phyloP scores from a whole-genome alignment of 2,888 invertebrate species.

The Hetaerina titia region DNA sequence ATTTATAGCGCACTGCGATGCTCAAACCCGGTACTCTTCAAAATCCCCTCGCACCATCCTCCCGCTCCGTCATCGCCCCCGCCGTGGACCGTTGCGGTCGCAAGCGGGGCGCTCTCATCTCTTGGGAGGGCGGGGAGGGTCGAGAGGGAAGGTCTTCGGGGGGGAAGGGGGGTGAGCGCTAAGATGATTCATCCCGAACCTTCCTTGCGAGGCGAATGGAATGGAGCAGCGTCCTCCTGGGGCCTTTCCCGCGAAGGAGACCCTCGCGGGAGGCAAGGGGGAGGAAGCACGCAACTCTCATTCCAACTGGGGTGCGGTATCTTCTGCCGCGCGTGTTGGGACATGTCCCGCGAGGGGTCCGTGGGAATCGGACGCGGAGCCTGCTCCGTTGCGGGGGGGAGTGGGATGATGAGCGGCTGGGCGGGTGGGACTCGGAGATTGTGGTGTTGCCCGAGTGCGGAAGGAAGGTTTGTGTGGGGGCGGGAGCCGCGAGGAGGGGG shows the following conservation, averaged over 20 bases:
- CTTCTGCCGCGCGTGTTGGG: constrained; percentile 57
- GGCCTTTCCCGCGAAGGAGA: not conserved
- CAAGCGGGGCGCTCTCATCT: not conserved
- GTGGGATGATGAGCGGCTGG: not conserved
- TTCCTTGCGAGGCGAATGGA: constrained; percentile 60
- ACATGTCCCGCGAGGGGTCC: constrained; percentile 13
- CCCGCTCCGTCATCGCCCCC: not conserved
- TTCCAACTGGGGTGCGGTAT: not conserved
- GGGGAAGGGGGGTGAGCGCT: not conserved
- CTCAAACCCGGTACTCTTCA: not conserved
- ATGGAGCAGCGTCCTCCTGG: not conserved
- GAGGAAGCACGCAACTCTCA: not conserved
- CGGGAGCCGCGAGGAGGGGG: not conserved
- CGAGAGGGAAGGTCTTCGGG: not conserved
- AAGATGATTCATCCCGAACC: constrained; percentile 57
- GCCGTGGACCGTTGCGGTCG: not conserved
- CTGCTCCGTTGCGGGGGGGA: not conserved
- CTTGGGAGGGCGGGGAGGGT: not conserved
- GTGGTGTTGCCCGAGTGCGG: not conserved
- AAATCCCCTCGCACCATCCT: not conserved
- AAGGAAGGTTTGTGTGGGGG: not conserved
- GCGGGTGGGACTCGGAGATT: not conserved
- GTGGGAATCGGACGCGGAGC: not conserved
- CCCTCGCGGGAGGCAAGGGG: not conserved
- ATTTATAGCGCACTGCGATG: no score